A percentile compares a stretch with the other conserved stretches of the same genome.
These are phyloP conservation scores for Rhynchophorus ferrugineus DNA, from an alignment of 1,140 invertebrate species.

Conservation along the genomic window DNA sequence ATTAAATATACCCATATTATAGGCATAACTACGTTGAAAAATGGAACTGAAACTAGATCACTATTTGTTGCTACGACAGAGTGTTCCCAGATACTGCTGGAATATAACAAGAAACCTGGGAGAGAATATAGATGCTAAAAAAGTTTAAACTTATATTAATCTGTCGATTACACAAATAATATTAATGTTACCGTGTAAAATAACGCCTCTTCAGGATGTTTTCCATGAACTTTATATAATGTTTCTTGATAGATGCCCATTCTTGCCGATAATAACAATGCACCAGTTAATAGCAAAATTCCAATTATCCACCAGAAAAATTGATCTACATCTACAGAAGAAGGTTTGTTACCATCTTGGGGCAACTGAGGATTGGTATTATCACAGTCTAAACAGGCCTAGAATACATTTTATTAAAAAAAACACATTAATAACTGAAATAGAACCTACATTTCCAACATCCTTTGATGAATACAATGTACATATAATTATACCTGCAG, in stretches of 20 bases:
- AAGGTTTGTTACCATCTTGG: no score
- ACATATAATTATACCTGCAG: constrained; percentile 82
- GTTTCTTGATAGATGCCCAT: constrained; percentile 97
- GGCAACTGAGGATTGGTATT: no score
- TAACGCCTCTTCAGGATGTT: constrained; percentile 89
- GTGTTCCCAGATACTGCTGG: constrained; percentile 69
- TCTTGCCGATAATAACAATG: constrained; percentile 85
- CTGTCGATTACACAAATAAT: constrained; percentile 1
- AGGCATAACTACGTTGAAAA: constrained; percentile 54
- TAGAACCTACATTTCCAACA: constrained; percentile 31
- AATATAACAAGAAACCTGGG: constrained; percentile 73
- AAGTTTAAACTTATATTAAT: constrained; percentile 10
- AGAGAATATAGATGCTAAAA: constrained; percentile 77
- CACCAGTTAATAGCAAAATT: constrained; percentile 77
- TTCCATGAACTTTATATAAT: constrained; percentile 79
- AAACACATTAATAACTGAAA: constrained; percentile 19
- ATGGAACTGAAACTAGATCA: constrained; percentile 42
- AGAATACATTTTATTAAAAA: constrained; percentile 15
- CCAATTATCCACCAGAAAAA: constrained; percentile 81
- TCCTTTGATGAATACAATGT: constrained; percentile 78
- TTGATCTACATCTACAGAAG: constrained; percentile 47
- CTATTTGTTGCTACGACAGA: constrained; percentile 52
- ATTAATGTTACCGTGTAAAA: constrained; percentile 70
- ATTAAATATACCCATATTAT: constrained; percentile 71
- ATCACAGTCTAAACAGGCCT: constrained; percentile 35